Base-by-base conservation (phyloP, 2,113 vertebrate genomes). In the Mus spicilegus region DNA sequence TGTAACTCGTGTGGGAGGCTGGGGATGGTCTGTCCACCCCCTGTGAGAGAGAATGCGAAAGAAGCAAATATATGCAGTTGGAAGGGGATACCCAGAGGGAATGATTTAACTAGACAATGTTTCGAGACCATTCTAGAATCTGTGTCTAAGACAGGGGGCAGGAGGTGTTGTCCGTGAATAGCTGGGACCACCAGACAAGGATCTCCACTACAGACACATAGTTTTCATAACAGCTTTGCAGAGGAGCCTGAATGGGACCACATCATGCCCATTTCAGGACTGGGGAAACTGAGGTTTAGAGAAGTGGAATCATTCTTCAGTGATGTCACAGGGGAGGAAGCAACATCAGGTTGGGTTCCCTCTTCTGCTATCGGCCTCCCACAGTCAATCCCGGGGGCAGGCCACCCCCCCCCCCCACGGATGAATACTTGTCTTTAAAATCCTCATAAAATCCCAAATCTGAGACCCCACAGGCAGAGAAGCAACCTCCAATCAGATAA, bases 401-500 rank as follows among this genome's bases (percentile, higher is more conserved):
- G 22, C 11, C 90, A 86, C 54, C 14, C 54, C 56, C 17, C 63
- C n/a, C n/a, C 30, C n/a, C n/a, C 36, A 12, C 1, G 42, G 70
- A n/a, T 61, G 80, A 70, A 91, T 3, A 24, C 36, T 51, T 49
- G n/a, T 63, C 89, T 80, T 72, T 91, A 56, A 70, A 76, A 24
- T 65, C 51, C 51, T 92, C 95, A 85, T 65, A 89, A 91, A 90
- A 81, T 81, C 30, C 36, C 46, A 85, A 91, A 54, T n/a, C 87
- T 28, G 58, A 76, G 94, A 85, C 65, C 36, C 36, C 67, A 36
- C 0, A 2, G 4, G 13, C 24, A 86, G 49, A 14, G 22, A 87
- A 80, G 77, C 82, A 75, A 61, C 49, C 80, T 91, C 77, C 42
- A 92, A 94, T 94, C 77, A 94, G 93, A 96, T 90, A 95, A 91